These are phyloP conservation scores for Atta cephalotes DNA, from an alignment of 1,140 invertebrate species.

Conservation along the genomic window DNA sequence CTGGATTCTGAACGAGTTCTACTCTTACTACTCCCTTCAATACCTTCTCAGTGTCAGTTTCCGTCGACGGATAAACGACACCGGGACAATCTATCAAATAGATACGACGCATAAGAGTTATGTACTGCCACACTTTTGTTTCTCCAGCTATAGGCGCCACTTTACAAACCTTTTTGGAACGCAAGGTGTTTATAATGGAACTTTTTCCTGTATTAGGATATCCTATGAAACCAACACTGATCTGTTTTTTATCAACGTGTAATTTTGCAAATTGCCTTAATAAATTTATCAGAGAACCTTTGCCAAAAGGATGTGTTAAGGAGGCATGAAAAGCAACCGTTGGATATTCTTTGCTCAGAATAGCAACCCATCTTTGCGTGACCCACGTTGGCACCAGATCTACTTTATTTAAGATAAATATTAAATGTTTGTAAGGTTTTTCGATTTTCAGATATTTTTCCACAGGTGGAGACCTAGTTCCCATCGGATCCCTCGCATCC, in stretches of 20 bases:
- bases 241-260: constrained; percentile 98
- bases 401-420: constrained; percentile 93
- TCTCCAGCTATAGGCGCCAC: constrained; percentile 99
- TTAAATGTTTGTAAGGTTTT: constrained; percentile 92
- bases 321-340: constrained; percentile 99
- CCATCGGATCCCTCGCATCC: constrained; percentile 97
- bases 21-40: constrained; percentile 98
- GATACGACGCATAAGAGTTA: constrained; percentile 98
- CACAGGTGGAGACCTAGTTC: constrained; percentile 97
- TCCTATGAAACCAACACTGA: constrained; percentile 99
- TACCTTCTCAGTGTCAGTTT: constrained; percentile 98
- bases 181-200: constrained; percentile 98
- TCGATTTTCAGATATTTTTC: constrained; percentile 93
- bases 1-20: constrained; percentile 97
- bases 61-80: constrained; percentile 97
- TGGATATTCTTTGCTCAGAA: constrained; percentile 97
- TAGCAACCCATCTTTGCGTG: constrained; percentile 97
- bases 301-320: constrained; percentile 99
- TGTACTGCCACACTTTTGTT: constrained; percentile 99
- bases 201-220: constrained; percentile 99
- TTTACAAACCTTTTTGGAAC: constrained; percentile 98
- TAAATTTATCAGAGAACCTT: constrained; percentile 98
- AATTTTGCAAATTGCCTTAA: constrained; percentile 98
- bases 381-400: constrained; percentile 99
- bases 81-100: constrained; percentile 99